phyloP scores from a whole-genome alignment of 23 tunicate species.

The Oikopleura vanhoeffeni region DNA sequence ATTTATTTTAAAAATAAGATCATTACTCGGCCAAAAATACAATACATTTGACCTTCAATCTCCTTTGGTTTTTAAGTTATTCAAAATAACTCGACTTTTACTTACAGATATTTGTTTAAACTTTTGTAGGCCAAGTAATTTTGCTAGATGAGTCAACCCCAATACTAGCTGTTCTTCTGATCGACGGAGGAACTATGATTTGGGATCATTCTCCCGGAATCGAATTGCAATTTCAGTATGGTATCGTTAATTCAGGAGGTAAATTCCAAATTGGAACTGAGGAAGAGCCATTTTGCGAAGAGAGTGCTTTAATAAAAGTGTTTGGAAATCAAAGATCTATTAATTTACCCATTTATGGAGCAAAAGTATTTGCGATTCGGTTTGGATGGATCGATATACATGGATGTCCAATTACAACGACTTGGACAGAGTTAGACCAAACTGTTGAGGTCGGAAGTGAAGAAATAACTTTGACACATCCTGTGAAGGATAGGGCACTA shows the following conservation, averaged over 20 bases:
- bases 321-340: conserved; percentile 42
- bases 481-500: conserved; percentile 22
- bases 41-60: too few relatives aligned
- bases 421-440: conserved; percentile 34
- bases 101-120: too few relatives aligned
- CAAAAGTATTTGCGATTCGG: conserved; percentile 55
- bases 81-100: too few relatives aligned
- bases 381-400: conserved; percentile 62
- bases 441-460: conserved; percentile 20
- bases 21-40: too few relatives aligned
- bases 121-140: too few relatives aligned
- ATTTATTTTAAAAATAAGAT: too few relatives aligned
- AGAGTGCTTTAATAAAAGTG: conserved; percentile 34
- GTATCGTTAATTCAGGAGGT: conserved; percentile 42
- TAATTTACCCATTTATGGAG: conserved; percentile 83
- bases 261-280: conserved; percentile 34
- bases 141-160: conserved; percentile 61
- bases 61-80: too few relatives aligned
- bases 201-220: conserved; percentile 34
- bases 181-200: conserved; percentile 60
- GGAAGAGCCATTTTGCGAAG: conserved; percentile 27
- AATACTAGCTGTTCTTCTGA: conserved; percentile 40
- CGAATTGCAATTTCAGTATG: conserved; percentile 36
- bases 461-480: conserved; percentile 20
- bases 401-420: conserved; percentile 30